Evolutionary conservation across 2,113 vertebrate species (phyloP).

Genomic region (Cromileptes altivelis): DNA sequence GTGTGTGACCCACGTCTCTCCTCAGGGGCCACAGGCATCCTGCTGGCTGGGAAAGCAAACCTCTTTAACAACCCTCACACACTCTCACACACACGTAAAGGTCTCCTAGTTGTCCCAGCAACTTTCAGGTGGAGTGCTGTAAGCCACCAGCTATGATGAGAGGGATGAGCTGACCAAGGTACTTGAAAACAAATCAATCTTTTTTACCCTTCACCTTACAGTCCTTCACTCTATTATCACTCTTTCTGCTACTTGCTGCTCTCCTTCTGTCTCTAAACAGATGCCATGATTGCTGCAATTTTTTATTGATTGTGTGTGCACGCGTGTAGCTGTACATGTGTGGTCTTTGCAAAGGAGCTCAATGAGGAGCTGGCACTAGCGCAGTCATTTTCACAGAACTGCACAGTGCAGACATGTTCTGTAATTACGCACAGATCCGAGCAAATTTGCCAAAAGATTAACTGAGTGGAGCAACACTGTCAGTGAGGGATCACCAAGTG

Average conservation of each 20-base stretch:
- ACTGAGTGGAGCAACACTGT: constrained; percentile 30
- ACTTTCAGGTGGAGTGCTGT: constrained; percentile 10
- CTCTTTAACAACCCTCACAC: constrained; percentile 12
- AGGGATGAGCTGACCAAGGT: background rate
- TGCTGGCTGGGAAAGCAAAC: constrained; percentile 19
- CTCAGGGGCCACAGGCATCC: constrained; percentile 3
- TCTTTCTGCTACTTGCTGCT: background rate
- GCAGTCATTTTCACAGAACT: background rate
- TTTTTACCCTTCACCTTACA: background rate
- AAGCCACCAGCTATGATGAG: background rate
- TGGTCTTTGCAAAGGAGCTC: background rate
- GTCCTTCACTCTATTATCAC: background rate
- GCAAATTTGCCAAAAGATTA: constrained; percentile 46
- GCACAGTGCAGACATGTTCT: constrained; percentile 3
- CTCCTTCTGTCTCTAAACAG: background rate
- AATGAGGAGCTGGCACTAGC: constrained; percentile 18
- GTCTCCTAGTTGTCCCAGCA: background rate
- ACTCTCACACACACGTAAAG: constrained; percentile 12
- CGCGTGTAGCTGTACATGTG: background rate
- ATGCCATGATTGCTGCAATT: constrained; percentile 9
- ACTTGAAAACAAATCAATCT: background rate
- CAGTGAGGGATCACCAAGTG: constrained; percentile 18
- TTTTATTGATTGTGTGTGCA: constrained; percentile 43
- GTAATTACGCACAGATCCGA: constrained; percentile 7
- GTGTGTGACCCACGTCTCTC: constrained; percentile 12